Conservation (phyloP, 2,113 vertebrate genomes). For the Phocoena phocoena region DNA sequence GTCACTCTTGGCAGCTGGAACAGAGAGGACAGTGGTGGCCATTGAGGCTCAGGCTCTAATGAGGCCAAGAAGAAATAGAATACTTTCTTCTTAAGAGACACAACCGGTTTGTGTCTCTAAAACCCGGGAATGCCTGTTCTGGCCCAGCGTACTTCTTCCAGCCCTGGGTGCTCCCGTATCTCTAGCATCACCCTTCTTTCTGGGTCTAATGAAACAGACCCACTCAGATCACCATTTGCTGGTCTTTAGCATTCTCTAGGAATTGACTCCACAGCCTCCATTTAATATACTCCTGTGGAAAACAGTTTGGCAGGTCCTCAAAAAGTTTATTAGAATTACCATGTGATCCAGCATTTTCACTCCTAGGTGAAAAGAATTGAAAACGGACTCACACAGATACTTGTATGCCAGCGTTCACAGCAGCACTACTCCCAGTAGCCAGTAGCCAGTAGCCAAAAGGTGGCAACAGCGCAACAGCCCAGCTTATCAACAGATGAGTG, state of each 20-base stretch:
- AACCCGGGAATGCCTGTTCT: not conserved
- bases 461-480: not conserved
- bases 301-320: not conserved
- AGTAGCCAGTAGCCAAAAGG: not conserved
- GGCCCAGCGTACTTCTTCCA: not conserved
- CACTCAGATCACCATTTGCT: not conserved
- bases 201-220: not conserved
- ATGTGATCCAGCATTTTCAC: not conserved
- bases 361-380: not conserved
- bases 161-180: not conserved
- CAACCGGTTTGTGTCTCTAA: not conserved
- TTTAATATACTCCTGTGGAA: not conserved
- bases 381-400: not conserved
- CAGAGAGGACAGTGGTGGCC: constrained; percentile 44
- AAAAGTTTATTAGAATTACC: not conserved
- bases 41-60: constrained; percentile 3
- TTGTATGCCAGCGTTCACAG: not conserved
- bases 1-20: constrained; percentile 72
- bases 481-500: not conserved
- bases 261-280: not conserved
- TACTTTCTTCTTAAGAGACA: not conserved
- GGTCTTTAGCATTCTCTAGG: not conserved
- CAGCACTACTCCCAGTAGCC: not conserved
- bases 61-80: constrained; percentile 12
- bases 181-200: not conserved